Percentiles rank a stretch among this genome's conserved stretches.
These are phyloP conservation scores for Tolypeutes matacus DNA, from an alignment of 2,797 vertebrate species.

Conservation along the genomic window DNA sequence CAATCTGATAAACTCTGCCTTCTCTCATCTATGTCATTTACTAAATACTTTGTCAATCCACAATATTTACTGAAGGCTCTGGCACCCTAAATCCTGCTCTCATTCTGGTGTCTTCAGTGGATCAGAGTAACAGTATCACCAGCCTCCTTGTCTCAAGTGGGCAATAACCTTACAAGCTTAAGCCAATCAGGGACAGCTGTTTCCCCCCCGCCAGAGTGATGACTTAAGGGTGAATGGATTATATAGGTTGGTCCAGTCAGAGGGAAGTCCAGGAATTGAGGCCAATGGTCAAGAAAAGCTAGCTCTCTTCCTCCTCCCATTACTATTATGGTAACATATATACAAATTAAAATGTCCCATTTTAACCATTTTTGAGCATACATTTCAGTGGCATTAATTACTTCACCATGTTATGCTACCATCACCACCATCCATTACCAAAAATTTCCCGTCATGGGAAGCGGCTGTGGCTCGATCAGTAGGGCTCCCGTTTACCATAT, in stretches of 20 bases:
- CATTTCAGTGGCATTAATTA: too few relatives aligned
- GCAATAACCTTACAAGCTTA: not conserved
- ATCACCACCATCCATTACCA: too few relatives aligned
- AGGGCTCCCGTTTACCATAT: too few relatives aligned
- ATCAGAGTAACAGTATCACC: not conserved
- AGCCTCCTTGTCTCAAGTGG: not conserved
- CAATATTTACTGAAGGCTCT: not conserved
- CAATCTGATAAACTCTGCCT: not conserved
- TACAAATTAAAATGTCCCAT: too few relatives aligned
- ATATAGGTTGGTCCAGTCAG: not conserved
- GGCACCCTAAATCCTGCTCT: not conserved
- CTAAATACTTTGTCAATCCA: not conserved
- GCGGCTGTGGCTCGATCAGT: too few relatives aligned
- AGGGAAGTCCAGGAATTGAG: not conserved
- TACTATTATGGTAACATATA: too few relatives aligned
- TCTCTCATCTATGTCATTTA: not conserved
- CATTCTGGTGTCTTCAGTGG: not conserved
- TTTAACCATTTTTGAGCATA: too few relatives aligned
- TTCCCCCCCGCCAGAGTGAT: not conserved
- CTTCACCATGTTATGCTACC: too few relatives aligned
- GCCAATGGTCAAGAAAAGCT: not conserved
- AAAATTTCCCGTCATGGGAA: too few relatives aligned
- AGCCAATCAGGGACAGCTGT: not conserved
- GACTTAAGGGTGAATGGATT: not conserved
- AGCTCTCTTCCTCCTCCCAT: not conserved